Evolutionary conservation across 2,797 vertebrate species (phyloP), one percentile per base, ranked within the genome.

Genomic region (Hippocampus kuda): DNA sequence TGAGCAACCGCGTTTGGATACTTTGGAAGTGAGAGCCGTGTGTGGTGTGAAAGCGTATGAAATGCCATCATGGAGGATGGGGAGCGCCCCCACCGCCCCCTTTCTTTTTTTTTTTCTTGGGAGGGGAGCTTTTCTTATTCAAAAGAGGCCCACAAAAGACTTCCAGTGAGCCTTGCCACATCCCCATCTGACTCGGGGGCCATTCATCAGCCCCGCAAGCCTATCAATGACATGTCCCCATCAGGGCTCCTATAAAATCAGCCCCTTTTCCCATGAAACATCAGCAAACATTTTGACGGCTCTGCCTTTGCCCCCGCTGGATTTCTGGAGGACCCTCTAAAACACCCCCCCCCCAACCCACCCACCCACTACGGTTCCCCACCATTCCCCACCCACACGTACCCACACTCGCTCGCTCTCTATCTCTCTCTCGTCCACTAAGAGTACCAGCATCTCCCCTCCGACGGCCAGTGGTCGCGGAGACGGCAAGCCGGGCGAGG

Each of bases 281-380:
- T 98, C 95, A 95, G 95, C 96, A 98, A 99, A 99, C 96, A 98
- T 98, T 99, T 97, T 97, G 97, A 98, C 95, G 95, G 95, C 91
- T 95, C 93, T 94, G 94, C 92, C 93, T 94, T 92, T 92, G 92
- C 94, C 94, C 92, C 90, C 88, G 85, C 91, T 91, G 90, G 89
- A 92, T 92, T 95, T 93, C 93, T 92, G 91, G 93, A 93, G 92
- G 93, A 93, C 93, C 89, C 92, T 92, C 91, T 81, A 72, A 83
- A 77, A 80, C 75, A 73, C 78, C 82, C 81, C 79, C 79, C 83
- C 79, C 75, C 1, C 1, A n/a, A 80, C 71, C 73, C 78, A 73
- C 83, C 81, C 77, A 75, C 82, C 79, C 78, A 77, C 75, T 73
- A 80, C 66, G 70, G 72, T 80, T 76, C 81, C 76, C 82, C 82